Evolutionary conservation across 2,113 vertebrate species (phyloP).

Genomic region (Sylvilagus bachmani): DNA sequence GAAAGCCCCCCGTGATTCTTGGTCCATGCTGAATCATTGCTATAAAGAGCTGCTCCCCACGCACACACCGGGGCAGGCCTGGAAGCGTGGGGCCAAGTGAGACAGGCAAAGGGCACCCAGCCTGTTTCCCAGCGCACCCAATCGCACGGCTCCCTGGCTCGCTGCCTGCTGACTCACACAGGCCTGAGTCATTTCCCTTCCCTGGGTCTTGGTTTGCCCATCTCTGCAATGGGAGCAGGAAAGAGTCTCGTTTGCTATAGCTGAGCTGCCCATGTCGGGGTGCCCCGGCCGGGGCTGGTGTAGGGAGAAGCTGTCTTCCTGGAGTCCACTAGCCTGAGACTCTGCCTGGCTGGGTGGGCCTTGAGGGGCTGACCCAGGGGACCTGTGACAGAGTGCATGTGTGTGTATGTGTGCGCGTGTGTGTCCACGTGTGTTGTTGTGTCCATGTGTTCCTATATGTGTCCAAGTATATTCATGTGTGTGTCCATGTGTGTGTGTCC

Average conservation of each 20-base stretch:
- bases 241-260: rapidly evolving
- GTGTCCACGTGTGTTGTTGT: not conserved
- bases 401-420: too few relatives aligned
- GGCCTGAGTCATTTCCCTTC: not conserved
- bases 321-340: rapidly evolving
- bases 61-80: not conserved
- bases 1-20: not conserved
- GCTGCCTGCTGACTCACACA: not conserved
- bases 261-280: not conserved
- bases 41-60: not conserved
- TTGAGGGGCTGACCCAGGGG: not conserved
- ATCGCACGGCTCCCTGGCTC: not conserved
- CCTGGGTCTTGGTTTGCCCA: not conserved
- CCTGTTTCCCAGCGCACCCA: constrained; percentile 44
- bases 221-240: not conserved
- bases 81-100: not conserved
- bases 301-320: not conserved
- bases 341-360: not conserved
- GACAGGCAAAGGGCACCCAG: rapidly evolving
- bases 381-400: not conserved
- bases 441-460: not conserved
- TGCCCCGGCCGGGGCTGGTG: rapidly evolving
- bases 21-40: not conserved
- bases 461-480: too few relatives aligned
- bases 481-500: too few relatives aligned